Evolutionary conservation across 2,888 invertebrate genomes (phyloP).

Genomic region (Drosophila colorata): DNA sequence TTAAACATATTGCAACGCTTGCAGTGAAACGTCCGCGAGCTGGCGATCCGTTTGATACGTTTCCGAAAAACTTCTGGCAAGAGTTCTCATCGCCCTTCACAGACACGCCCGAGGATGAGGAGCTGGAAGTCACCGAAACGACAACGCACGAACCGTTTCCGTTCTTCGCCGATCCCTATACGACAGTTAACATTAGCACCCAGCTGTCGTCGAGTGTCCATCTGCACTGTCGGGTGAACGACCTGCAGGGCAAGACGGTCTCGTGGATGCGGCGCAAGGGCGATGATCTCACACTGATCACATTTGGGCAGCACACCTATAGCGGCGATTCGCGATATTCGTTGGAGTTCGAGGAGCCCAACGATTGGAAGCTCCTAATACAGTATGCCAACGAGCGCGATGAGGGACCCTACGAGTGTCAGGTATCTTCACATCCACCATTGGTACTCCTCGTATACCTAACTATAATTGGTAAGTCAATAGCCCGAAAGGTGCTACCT

Average conservation of each 20-base stretch:
- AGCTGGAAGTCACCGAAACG: conserved; percentile 83
- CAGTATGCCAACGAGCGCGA: conserved; percentile 91
- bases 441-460: conserved; percentile 89
- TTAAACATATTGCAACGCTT: conserved; percentile 15
- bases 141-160: conserved; percentile 90
- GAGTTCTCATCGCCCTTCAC: conserved; percentile 85
- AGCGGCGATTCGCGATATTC: conserved; percentile 89
- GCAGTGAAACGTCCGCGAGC: conserved; percentile 84
- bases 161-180: conserved; percentile 89
- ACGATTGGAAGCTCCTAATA: conserved; percentile 91
- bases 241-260: conserved; percentile 90
- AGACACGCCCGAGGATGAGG: conserved; percentile 85
- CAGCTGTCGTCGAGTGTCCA: conserved; percentile 89
- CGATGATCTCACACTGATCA: conserved; percentile 89
- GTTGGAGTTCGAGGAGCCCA: conserved; percentile 89
- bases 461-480: conserved; percentile 89
- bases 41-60: conserved; percentile 85
- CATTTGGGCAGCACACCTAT: conserved; percentile 89
- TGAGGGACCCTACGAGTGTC: conserved; percentile 92
- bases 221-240: conserved; percentile 89
- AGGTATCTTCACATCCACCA: conserved; percentile 92
- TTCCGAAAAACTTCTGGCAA: conserved; percentile 85
- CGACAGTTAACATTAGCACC: conserved; percentile 88
- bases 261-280: conserved; percentile 90
- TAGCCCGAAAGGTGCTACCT: background rate